These are phyloP conservation scores for Pterostichus niger DNA, from an alignment of 2,888 invertebrate species.

Conservation along the genomic window DNA sequence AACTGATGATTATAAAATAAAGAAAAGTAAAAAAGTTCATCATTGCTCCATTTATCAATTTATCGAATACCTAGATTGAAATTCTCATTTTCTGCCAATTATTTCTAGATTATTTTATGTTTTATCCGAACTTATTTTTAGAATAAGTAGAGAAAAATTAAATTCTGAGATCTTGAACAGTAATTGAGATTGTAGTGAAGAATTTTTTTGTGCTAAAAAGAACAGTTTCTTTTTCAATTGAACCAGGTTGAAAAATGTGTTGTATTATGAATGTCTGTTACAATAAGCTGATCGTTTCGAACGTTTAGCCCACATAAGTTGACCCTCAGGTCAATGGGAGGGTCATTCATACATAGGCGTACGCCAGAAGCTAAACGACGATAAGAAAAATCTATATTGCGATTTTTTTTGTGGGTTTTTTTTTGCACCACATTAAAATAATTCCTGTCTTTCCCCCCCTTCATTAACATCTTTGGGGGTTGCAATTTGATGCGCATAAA, in stretches of 20 bases:
- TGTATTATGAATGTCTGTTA: conserved; percentile 25
- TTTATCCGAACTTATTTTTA: conserved; percentile 8
- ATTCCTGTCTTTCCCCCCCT: no score
- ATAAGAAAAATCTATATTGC: no score
- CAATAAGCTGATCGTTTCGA: conserved; percentile 41
- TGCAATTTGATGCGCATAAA: no score
- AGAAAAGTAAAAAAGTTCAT: background rate
- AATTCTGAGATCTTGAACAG: background rate
- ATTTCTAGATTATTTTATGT: conserved; percentile 7
- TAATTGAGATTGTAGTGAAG: conserved; percentile 1
- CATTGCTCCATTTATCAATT: conserved; percentile 26
- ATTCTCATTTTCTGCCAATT: conserved; percentile 30
- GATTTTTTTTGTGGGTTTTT: no score
- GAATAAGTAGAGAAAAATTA: background rate
- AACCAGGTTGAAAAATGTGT: conserved; percentile 26
- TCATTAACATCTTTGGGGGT: no score
- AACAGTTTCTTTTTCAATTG: conserved; percentile 38
- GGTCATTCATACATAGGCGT: conserved; percentile 23
- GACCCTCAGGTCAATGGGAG: conserved; percentile 38
- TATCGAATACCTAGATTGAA: background rate
- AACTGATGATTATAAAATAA: conserved; percentile 10
- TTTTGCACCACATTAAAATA: no score
- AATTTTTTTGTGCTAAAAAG: conserved; percentile 19
- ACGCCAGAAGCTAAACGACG: background rate
- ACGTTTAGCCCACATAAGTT: conserved; percentile 46